Evolutionary conservation across 1,140 invertebrate species (phyloP).

Genomic region (Coptotermes formosanus): DNA sequence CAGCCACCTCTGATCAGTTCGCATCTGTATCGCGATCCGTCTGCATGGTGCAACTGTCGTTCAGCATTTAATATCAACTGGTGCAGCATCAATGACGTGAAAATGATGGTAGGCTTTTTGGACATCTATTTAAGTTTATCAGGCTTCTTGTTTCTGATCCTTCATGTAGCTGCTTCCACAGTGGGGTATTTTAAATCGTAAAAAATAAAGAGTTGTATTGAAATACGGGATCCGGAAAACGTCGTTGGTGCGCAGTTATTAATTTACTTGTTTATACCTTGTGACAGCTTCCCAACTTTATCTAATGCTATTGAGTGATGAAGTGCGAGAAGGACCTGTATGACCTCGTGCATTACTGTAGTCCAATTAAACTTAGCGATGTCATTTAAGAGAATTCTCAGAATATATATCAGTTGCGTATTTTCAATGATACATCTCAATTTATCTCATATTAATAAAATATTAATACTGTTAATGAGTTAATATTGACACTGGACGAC

Average conservation of each 20-base stretch:
- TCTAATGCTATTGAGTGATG: too few species aligned
- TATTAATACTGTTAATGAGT: too few species aligned
- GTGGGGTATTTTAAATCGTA: background rate
- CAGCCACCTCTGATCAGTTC: background rate
- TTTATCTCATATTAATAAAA: too few species aligned
- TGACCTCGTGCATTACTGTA: too few species aligned
- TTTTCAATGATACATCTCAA: too few species aligned
- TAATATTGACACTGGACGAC: too few species aligned
- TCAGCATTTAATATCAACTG: background rate
- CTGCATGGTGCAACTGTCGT: background rate
- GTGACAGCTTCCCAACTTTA: background rate
- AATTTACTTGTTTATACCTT: background rate
- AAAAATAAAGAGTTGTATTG: too few species aligned
- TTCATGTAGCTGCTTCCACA: background rate
- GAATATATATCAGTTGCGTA: too few species aligned
- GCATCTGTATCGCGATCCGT: background rate
- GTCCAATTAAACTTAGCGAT: too few species aligned
- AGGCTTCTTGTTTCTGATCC: background rate
- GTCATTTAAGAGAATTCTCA: too few species aligned
- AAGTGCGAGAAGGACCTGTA: too few species aligned
- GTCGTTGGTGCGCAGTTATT: background rate
- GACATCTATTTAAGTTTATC: background rate
- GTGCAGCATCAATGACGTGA: background rate
- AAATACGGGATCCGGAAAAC: too few species aligned
- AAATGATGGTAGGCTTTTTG: background rate